Percentiles rank a stretch among this genome's conserved stretches.
Evolutionary conservation across 1,140 invertebrate genomes (phyloP).

Genomic region (Steinernema feltiae): DNA sequence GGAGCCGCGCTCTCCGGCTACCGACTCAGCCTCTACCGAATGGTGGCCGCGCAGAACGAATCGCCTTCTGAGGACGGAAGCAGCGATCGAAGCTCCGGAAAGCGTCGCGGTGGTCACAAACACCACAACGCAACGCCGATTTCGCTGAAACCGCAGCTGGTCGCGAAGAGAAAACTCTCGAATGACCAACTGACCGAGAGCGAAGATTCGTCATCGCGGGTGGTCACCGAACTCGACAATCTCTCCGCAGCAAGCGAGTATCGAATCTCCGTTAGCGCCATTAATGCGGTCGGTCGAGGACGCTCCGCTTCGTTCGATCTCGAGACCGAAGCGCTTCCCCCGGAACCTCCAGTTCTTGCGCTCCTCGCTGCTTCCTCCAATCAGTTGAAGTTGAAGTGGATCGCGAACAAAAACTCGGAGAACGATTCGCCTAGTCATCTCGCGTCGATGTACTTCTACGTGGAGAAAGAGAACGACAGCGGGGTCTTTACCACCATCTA

Average conservation of each 20-base stretch:
- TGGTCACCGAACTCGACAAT: conserved; percentile 22
- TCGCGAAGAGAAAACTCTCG: conserved; percentile 3
- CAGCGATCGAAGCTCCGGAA: background rate
- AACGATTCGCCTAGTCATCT: conserved; percentile 10
- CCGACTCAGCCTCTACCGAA: conserved; percentile 19
- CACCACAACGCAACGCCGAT: conserved; percentile 7
- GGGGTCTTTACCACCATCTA: conserved; percentile 49
- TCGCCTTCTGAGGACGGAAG: background rate
- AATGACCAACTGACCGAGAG: background rate
- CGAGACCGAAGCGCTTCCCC: conserved; percentile 35
- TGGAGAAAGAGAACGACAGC: conserved; percentile 51
- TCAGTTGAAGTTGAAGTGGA: conserved; percentile 50
- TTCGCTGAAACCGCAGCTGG: conserved; percentile 6
- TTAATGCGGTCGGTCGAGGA: conserved; percentile 40
- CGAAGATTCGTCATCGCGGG: conserved; percentile 18
- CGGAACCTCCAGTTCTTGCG: conserved; percentile 38
- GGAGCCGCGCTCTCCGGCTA: conserved; percentile 29
- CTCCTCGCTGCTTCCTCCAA: conserved; percentile 36
- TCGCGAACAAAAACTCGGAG: background rate
- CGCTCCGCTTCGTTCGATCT: conserved; percentile 22
- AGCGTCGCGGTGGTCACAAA: conserved; percentile 18
- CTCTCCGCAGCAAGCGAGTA: conserved; percentile 20
- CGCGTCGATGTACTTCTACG: conserved; percentile 40
- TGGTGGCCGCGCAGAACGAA: background rate
- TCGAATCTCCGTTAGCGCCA: conserved; percentile 35